A percentile compares a stretch with the other conserved stretches of the same genome.
phyloP scores from a whole-genome alignment of 2,888 invertebrate genomes.

The Silvanus unidentatus region DNA sequence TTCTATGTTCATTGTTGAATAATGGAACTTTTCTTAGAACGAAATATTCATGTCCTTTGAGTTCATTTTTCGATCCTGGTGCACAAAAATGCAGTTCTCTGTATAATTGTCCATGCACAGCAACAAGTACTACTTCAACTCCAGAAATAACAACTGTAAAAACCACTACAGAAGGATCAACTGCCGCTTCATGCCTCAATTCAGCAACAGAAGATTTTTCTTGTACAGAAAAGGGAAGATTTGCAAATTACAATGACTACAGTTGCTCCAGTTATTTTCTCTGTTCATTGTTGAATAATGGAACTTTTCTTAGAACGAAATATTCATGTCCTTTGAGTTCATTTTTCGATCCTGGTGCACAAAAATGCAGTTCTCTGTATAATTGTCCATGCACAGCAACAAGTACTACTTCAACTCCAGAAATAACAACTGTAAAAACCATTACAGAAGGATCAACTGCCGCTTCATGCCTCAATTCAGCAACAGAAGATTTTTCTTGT shows the following conservation, averaged over 20 bases:
- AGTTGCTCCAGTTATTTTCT: constrained; percentile 4
- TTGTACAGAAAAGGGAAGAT: constrained; percentile 5
- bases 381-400: constrained; percentile 33
- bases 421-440: neutral
- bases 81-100: constrained; percentile 42
- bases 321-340: constrained; percentile 48
- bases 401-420: constrained; percentile 1
- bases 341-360: constrained; percentile 43
- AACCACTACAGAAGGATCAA: neutral
- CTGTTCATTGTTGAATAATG: constrained; percentile 5
- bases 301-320: constrained; percentile 27
- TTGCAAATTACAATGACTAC: neutral
- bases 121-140: constrained; percentile 1
- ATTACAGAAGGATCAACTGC: no score
- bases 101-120: constrained; percentile 39
- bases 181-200: constrained; percentile 4
- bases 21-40: constrained; percentile 26
- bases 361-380: constrained; percentile 45
- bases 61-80: constrained; percentile 46
- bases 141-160: neutral
- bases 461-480: constrained; percentile 4
- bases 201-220: constrained; percentile 12
- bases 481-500: constrained; percentile 13
- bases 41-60: constrained; percentile 45
- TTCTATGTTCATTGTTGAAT: constrained; percentile 5